Percentiles rank a stretch among this genome's conserved stretches.
These are phyloP conservation scores for Platichthys stellatus DNA, from an alignment of 2,113 vertebrate genomes.

Conservation along the genomic window DNA sequence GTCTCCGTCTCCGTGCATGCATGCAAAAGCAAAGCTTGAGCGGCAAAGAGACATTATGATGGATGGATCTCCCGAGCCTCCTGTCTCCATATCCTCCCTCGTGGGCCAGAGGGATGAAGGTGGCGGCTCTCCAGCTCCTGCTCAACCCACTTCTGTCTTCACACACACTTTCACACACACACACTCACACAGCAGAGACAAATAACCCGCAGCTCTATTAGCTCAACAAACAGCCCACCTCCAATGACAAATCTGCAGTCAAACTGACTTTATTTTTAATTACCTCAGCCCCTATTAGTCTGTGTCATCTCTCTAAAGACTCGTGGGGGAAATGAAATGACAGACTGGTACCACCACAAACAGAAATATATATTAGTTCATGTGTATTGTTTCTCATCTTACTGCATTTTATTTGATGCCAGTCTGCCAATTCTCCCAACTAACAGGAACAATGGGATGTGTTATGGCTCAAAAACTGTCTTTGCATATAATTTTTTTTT, in stretches of 20 bases:
- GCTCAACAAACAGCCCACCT: conserved; percentile 57
- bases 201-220: conserved; percentile 60
- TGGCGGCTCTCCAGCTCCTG: conserved; percentile 67
- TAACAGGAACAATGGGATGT: conserved; percentile 37
- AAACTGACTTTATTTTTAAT: conserved; percentile 53
- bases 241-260: conserved; percentile 48
- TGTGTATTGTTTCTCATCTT: background rate
- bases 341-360: background rate
- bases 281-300: conserved; percentile 36
- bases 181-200: conserved; percentile 22
- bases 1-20: background rate
- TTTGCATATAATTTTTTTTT: background rate
- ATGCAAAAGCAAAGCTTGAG: conserved; percentile 18
- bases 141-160: conserved; percentile 34
- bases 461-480: conserved; percentile 33
- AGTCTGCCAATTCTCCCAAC: conserved; percentile 32
- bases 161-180: background rate
- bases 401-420: conserved; percentile 33
- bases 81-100: conserved; percentile 69
- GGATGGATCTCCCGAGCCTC: conserved; percentile 67
- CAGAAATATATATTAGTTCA: background rate
- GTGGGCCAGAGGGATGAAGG: conserved; percentile 60
- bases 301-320: conserved; percentile 34
- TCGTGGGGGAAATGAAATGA: conserved; percentile 13
- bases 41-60: conserved; percentile 57